phyloP scores from a whole-genome alignment of 2,888 invertebrate species.

The Temnothorax unifasciatus region DNA sequence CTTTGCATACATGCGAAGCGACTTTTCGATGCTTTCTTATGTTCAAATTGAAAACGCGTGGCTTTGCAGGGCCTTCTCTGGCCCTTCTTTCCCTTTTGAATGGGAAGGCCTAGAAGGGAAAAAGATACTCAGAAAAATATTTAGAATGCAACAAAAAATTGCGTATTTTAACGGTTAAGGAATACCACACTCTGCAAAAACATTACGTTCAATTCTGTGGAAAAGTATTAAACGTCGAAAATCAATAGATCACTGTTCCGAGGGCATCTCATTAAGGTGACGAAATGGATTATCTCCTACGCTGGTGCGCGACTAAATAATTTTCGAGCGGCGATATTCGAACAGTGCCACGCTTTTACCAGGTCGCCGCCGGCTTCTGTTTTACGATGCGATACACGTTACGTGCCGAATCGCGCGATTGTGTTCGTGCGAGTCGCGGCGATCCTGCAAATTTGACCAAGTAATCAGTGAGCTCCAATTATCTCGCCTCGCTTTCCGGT shows the following conservation, averaged over 20 bases:
- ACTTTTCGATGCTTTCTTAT: no score
- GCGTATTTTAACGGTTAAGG: not conserved
- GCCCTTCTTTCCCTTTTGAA: no score
- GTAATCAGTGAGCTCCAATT: constrained; percentile 57
- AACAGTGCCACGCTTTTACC: constrained; percentile 17
- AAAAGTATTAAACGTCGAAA: constrained; percentile 21
- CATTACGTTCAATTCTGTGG: not conserved
- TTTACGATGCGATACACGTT: constrained; percentile 47
- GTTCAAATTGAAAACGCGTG: no score
- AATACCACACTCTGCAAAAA: not conserved
- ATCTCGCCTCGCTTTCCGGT: constrained; percentile 30
- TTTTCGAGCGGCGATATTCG: constrained; percentile 39
- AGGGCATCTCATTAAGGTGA: constrained; percentile 36
- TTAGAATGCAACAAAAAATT: no score
- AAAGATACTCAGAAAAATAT: no score
- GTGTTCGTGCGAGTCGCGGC: constrained; percentile 26
- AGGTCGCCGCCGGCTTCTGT: not conserved
- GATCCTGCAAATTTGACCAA: constrained; percentile 45
- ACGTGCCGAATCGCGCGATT: constrained; percentile 30
- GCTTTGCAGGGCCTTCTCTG: no score
- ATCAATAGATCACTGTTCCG: not conserved
- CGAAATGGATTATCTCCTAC: constrained; percentile 21
- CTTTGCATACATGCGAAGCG: no score
- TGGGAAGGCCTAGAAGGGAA: no score
- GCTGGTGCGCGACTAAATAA: constrained; percentile 21